A percentile compares a stretch with the other conserved stretches of the same genome.
These are phyloP conservation scores for Saccostrea glomerata DNA, from an alignment of 1,140 invertebrate genomes.

Conservation along the genomic window DNA sequence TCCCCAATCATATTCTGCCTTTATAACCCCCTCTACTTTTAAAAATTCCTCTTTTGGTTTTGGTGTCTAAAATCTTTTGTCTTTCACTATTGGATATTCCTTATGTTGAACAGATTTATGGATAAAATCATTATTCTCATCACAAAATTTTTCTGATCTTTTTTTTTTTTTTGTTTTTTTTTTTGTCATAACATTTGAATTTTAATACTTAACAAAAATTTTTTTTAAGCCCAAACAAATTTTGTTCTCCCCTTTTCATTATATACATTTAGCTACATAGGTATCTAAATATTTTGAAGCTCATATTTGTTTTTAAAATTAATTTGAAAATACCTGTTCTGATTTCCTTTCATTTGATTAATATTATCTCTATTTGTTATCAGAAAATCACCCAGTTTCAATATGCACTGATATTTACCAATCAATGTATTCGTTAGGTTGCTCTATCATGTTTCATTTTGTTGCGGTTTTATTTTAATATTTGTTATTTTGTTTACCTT, in stretches of 20 bases:
- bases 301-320: too few relatives aligned
- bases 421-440: not conserved
- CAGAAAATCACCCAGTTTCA: not conserved
- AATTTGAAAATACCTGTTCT: too few relatives aligned
- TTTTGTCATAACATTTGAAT: too few relatives aligned
- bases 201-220: too few relatives aligned
- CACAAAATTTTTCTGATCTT: too few relatives aligned
- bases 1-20: not conserved
- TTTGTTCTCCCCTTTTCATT: too few relatives aligned
- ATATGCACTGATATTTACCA: not conserved
- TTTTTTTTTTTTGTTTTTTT: too few relatives aligned
- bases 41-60: slow-evolving; percentile 7
- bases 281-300: too few relatives aligned
- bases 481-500: not conserved
- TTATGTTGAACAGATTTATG: not conserved
- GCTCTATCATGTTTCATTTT: not conserved
- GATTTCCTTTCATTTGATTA: too few relatives aligned
- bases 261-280: too few relatives aligned
- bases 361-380: not conserved
- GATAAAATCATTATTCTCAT: not conserved
- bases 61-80: not conserved
- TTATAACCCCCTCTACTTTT: not conserved
- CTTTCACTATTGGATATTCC: not conserved
- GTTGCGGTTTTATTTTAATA: too few relatives aligned
- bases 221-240: too few relatives aligned